Base-by-base conservation (phyloP, 1,140 invertebrate genomes). In the Aporrectodea caliginosa region DNA sequence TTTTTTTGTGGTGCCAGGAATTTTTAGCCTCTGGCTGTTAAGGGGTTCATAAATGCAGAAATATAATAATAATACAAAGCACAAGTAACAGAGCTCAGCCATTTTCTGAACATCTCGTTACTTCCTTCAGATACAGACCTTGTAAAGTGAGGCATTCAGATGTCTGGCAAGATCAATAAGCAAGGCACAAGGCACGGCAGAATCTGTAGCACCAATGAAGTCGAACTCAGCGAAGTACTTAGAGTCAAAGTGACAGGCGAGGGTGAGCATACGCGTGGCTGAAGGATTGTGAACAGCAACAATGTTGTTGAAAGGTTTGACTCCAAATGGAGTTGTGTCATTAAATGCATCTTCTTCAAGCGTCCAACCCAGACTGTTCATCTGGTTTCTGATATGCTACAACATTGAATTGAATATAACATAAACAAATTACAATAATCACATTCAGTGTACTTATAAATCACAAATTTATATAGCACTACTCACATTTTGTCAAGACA, bases 101-200 rank as follows among this genome's bases (percentile, higher is more conserved):
- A n/a, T n/a, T n/a, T n/a, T n/a, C n/a, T n/a, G n/a, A n/a, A n/a
- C n/a, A n/a, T n/a, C n/a, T n/a, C n/a, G n/a, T n/a, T n/a, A n/a
- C n/a, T n/a, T n/a, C 6, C 43, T 58, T 58, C 22, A 58, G 43
- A n/a, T 58, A 22, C 43, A 58, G 6, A 58, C 35, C 35, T 1
- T 75, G 32, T 29, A 31, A 27, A 79, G 78, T 76, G 78, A 35
- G 34, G 16, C 35, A 71, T 79, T 75, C n/a, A 79, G 34, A 16
- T 35, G 33, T 73, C 33, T 73, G 6, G 78, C 78, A 0, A 79
- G 2, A 34, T 79, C 78, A 16, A 79, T 12, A 87, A 99, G 90
- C 92, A 99, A 96, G 12, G 95, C 93, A 89, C 98, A 99, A 0
- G 98, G 98, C 1, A 99, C 96, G 2, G 98, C 98, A 29, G 96